A percentile compares a stretch with the other conserved stretches of the same genome.
These are phyloP conservation scores for Ophion costatus DNA, from an alignment of 2,888 invertebrate species.

Conservation along the genomic window DNA sequence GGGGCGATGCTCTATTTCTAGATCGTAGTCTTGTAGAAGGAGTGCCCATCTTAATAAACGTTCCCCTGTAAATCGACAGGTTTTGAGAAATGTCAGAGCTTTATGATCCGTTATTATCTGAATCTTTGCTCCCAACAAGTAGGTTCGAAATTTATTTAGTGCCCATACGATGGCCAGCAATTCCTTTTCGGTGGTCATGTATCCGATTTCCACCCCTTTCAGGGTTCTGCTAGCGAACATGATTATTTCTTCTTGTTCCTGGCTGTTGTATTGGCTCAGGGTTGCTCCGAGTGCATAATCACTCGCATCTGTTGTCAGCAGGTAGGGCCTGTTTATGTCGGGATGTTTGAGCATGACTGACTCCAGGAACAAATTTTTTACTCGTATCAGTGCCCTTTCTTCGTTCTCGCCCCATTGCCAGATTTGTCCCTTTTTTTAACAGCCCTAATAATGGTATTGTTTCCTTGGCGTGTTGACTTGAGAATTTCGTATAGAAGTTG, in stretches of 20 bases:
- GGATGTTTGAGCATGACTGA: neutral
- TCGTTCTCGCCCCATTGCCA: neutral
- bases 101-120: neutral
- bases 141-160: neutral
- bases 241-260: neutral
- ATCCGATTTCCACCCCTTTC: neutral
- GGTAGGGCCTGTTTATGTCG: neutral
- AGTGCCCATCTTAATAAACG: neutral
- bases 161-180: neutral
- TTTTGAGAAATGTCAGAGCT: neutral
- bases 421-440: neutral
- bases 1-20: neutral
- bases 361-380: neutral
- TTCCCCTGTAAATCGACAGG: neutral
- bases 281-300: neutral
- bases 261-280: neutral
- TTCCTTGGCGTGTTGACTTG: too few species aligned
- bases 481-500: neutral
- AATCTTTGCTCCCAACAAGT: neutral
- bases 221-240: neutral
- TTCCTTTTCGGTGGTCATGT: conserved; percentile 1
- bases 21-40: neutral
- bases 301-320: neutral
- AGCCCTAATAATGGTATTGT: neutral
- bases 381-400: neutral